Evolutionary conservation across 2,888 invertebrate species (phyloP).

Genomic region (Drosophila helvetica): DNA sequence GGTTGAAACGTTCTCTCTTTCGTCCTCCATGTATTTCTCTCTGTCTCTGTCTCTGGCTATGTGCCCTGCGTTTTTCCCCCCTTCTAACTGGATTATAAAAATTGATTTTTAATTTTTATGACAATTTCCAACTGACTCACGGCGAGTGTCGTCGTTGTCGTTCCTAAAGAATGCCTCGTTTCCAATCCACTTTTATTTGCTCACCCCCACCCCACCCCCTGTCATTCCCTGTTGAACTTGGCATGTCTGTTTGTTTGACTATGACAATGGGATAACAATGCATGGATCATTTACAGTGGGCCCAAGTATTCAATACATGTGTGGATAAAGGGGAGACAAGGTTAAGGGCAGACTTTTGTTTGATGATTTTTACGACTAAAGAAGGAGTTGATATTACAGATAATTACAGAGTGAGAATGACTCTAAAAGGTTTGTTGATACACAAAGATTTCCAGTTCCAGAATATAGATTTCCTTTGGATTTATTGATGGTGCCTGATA

Average conservation of each 20-base stretch:
- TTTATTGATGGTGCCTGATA: no score
- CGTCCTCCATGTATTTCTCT: neutral
- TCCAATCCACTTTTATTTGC: conserved; percentile 53
- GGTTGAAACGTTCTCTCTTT: conserved; percentile 32
- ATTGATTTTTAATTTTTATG: conserved; percentile 83
- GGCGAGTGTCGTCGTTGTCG: conserved; percentile 24
- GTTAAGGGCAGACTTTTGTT: conserved; percentile 7
- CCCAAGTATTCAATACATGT: neutral
- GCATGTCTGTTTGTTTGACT: conserved; percentile 58
- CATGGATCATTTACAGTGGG: conserved; percentile 49
- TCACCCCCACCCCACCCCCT: neutral
- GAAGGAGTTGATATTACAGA: no score
- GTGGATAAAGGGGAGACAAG: conserved; percentile 20
- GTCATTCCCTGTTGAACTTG: conserved; percentile 46
- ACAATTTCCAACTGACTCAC: conserved; percentile 77
- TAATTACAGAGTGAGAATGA: no score
- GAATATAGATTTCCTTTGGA: no score
- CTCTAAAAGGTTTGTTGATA: no score
- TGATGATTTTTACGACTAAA: no score
- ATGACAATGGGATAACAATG: conserved; percentile 57
- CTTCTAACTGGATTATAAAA: conserved; percentile 82
- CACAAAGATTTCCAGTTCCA: no score
- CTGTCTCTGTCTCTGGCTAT: conserved; percentile 34
- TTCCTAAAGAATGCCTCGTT: conserved; percentile 26
- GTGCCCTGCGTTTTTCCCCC: conserved; percentile 27